A percentile compares a stretch with the other conserved stretches of the same genome.
These are phyloP conservation scores for Bugulina stolonifera DNA, from an alignment of 2,888 invertebrate species.

Conservation along the genomic window DNA sequence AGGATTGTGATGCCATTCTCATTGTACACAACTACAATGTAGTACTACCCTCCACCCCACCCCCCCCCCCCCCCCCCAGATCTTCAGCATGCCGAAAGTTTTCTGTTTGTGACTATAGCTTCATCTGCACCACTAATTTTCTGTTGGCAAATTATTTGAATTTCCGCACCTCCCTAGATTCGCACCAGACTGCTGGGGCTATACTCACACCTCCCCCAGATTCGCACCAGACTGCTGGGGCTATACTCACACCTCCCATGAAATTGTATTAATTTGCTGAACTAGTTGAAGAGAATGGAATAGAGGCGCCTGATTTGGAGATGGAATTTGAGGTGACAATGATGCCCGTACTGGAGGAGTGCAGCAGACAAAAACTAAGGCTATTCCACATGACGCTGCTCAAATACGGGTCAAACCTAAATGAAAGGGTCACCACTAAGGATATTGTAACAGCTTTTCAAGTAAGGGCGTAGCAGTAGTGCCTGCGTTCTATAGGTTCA, in stretches of 20 bases:
- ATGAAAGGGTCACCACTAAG: constrained; percentile 39
- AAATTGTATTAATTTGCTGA: not conserved
- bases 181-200: too few relatives aligned
- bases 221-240: too few relatives aligned
- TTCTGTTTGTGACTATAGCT: too few relatives aligned
- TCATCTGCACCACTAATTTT: too few relatives aligned
- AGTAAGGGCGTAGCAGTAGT: constrained; percentile 25
- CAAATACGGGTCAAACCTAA: constrained; percentile 38
- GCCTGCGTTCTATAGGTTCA: too few relatives aligned
- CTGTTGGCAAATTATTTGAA: too few relatives aligned
- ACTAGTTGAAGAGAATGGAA: not conserved
- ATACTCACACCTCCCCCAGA: not conserved
- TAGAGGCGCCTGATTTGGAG: constrained; percentile 2
- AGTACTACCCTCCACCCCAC: too few relatives aligned
- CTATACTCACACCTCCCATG: not conserved
- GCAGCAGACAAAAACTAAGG: constrained; percentile 43
- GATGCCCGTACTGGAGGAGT: constrained; percentile 33
- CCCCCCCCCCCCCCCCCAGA: too few relatives aligned
- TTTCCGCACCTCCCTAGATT: too few relatives aligned
- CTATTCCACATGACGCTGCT: constrained; percentile 45
- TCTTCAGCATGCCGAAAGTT: too few relatives aligned
- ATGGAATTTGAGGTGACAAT: constrained; percentile 24
- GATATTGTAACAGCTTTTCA: constrained; percentile 35
- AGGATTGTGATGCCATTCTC: too few relatives aligned
- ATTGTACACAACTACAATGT: too few relatives aligned